phyloP scores from a whole-genome alignment of 2,113 vertebrate species.

The Benitochromis conjunctus region DNA sequence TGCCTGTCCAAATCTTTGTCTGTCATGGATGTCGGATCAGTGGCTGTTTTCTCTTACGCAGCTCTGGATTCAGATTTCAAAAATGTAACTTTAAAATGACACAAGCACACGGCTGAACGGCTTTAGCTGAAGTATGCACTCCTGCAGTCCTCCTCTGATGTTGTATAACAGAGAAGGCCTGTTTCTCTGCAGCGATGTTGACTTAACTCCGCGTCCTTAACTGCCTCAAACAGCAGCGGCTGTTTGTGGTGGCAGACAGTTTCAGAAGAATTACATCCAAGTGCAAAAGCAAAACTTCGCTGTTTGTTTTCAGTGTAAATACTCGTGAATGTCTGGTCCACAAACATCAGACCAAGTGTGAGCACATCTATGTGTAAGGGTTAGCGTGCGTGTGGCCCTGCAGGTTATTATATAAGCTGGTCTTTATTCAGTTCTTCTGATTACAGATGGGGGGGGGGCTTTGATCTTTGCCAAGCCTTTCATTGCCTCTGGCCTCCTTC shows the following conservation, averaged over 20 bases:
- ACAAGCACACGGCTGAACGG: not conserved
- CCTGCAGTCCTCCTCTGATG: not conserved
- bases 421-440: slow-evolving; percentile 46
- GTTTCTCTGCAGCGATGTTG: slow-evolving; percentile 26
- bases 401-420: slow-evolving; percentile 20
- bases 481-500: slow-evolving; percentile 40
- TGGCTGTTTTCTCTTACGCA: not conserved
- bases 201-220: slow-evolving; percentile 31
- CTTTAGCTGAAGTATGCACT: not conserved
- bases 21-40: not conserved
- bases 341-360: not conserved
- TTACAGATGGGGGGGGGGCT: slow-evolving; percentile 46
- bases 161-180: slow-evolving; percentile 25
- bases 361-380: not conserved
- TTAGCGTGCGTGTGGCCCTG: not conserved
- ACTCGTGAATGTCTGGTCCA: not conserved
- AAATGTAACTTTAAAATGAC: not conserved
- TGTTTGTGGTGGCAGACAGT: slow-evolving; percentile 23
- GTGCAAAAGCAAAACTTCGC: not conserved
- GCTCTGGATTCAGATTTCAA: not conserved
- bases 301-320: not conserved
- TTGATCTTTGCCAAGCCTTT: slow-evolving; percentile 56
- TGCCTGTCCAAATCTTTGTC: not conserved
- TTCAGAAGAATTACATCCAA: not conserved
- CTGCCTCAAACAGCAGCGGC: not conserved